Evolutionary conservation across 2,888 invertebrate species (phyloP), one percentile per base, ranked within the genome.

Genomic region (Sarcophaga rosellei): DNA sequence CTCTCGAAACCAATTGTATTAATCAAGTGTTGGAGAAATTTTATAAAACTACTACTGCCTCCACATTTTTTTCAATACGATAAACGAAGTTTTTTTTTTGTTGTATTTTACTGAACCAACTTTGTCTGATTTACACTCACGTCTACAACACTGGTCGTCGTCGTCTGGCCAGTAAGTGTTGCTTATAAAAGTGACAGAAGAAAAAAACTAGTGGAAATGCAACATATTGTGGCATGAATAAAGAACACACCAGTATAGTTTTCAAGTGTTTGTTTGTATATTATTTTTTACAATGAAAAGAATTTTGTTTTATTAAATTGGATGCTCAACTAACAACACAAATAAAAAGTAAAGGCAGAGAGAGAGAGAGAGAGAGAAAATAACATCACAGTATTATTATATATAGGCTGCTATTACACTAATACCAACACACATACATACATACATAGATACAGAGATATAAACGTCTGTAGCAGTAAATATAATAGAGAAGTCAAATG

Each of bases 1-100:
- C 35, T 35, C 35, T 35, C 2, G 10, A 10, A 35, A 35, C 35
- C 8, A 35, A 35, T 35, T 35, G 35, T 65, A 53, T 17, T 66
- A 81, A 77, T 80, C 84, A 86, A 81, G 84, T 81, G 84, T 81
- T 84, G 84, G 81, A 80, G 78, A 70, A 78, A 68, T 63, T 68
- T 61, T 25, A 75, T 5, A 45, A 62, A 79, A 62, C 23, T 23
- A 21, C 15, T 21, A 44, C 59, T 0, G 35, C 35, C 35, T 35
- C 35, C 35, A 8, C 1, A 35, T 10, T 10, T 35, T 2, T 10
- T 35, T 35, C 8, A 25, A 25, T 5, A 25, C 25, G 25, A 25
- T 57, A 47, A 20, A 59, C 20, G 63, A 81, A 74, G 59, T 81
- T 78, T 69, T 65, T 23, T 23, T 25, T 25, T 25, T 25, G 25